Percentiles rank a stretch among this genome's conserved stretches.
These are phyloP conservation scores for Synodontis membranacea DNA, from an alignment of 2,113 vertebrate genomes.

Conservation along the genomic window DNA sequence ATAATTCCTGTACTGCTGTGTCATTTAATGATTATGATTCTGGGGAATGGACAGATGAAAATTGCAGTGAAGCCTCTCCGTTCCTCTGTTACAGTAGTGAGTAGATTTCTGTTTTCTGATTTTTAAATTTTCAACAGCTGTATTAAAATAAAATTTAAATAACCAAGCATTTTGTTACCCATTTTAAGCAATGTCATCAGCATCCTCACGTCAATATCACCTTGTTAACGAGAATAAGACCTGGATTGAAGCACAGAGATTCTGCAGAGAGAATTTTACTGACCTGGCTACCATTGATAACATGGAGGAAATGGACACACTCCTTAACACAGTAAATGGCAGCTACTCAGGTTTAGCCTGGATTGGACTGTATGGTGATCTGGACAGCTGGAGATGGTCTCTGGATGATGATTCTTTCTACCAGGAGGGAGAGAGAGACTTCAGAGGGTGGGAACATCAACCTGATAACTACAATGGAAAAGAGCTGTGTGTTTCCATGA, in stretches of 20 bases:
- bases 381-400: slow-evolving; percentile 39
- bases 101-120: not conserved
- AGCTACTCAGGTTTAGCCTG: slow-evolving; percentile 36
- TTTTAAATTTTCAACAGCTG: not conserved
- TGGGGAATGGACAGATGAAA: slow-evolving; percentile 15
- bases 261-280: slow-evolving; percentile 37
- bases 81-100: not conserved
- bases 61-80: not conserved
- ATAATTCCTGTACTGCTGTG: slow-evolving; percentile 11
- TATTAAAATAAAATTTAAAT: not conserved
- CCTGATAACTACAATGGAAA: slow-evolving; percentile 20
- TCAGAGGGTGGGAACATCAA: slow-evolving; percentile 11
- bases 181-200: not conserved
- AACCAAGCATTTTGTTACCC: not conserved
- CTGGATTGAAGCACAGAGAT: slow-evolving; percentile 33
- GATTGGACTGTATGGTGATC: slow-evolving; percentile 38
- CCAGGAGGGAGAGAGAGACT: slow-evolving; percentile 33
- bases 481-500: slow-evolving; percentile 19
- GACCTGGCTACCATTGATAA: slow-evolving; percentile 41
- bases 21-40: slow-evolving; percentile 27
- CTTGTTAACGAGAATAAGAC: not conserved
- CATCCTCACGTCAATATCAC: slow-evolving; percentile 22
- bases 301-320: slow-evolving; percentile 11
- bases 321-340: slow-evolving; percentile 34
- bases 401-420: slow-evolving; percentile 39